phyloP scores from a whole-genome alignment of 2,113 vertebrate genomes.

The Pantherophis guttatus region DNA sequence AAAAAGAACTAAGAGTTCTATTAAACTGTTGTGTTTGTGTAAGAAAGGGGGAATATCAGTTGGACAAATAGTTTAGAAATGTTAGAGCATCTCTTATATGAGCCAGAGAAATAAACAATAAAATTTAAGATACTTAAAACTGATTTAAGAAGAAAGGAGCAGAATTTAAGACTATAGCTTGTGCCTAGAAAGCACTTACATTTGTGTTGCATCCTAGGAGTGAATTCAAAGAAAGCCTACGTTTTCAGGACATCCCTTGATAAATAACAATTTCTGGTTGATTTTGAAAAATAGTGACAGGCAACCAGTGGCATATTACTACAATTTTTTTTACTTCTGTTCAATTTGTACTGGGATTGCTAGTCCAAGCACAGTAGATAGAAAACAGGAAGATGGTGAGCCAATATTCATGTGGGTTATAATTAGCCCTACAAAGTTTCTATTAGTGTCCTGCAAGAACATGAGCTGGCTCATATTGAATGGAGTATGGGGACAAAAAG shows the following conservation, averaged over 20 bases:
- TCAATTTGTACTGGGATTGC: background rate
- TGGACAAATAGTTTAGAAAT: background rate
- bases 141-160: background rate
- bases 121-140: background rate
- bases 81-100: background rate
- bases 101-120: background rate
- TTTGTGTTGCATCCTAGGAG: background rate
- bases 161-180: background rate
- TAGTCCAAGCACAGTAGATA: background rate
- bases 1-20: too few species aligned
- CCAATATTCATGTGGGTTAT: background rate
- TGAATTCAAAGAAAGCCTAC: background rate
- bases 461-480: background rate
- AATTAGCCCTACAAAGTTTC: background rate
- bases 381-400: background rate
- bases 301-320: background rate
- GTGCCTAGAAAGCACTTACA: background rate
- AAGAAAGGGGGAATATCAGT: too few species aligned
- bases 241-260: background rate
- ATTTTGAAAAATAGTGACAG: background rate
- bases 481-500: background rate
- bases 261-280: background rate
- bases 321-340: background rate
- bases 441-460: background rate
- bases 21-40: too few species aligned